Percentiles rank a stretch among this genome's conserved stretches.
Evolutionary conservation across 2,888 invertebrate species (phyloP).

Genomic region (Deilephila elpenor): DNA sequence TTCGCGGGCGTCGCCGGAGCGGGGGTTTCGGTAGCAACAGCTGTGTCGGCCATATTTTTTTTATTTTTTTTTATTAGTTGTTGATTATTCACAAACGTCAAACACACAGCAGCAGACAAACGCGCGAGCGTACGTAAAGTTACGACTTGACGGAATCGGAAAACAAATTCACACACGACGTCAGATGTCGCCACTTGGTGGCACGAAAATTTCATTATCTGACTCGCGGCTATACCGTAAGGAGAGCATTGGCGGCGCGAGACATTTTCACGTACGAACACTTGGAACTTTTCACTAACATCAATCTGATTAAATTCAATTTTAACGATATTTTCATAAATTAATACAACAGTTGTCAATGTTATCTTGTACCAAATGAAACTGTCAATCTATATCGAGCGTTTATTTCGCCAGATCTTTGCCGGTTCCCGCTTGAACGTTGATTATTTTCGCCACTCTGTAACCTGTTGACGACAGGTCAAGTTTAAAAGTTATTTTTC

Average conservation of each 20-base stretch:
- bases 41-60: constrained; percentile 52
- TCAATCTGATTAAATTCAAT: constrained; percentile 15
- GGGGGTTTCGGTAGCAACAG: constrained; percentile 54
- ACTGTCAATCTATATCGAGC: neutral
- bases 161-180: neutral
- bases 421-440: neutral
- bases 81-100: neutral
- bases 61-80: neutral
- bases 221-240: constrained; percentile 31
- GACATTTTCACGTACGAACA: constrained; percentile 22
- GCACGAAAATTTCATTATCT: constrained; percentile 20
- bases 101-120: neutral
- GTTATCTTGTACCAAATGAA: neutral
- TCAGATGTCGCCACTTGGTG: constrained; percentile 24
- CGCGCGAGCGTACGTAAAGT: neutral
- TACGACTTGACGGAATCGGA: neutral
- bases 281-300: constrained; percentile 10
- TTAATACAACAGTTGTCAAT: neutral
- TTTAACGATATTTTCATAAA: neutral
- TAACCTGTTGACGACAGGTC: neutral
- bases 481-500: neutral
- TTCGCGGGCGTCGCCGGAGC: constrained; percentile 57
- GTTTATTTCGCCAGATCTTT: neutral
- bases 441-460: neutral
- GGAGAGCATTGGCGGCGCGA: constrained; percentile 21